Conservation (phyloP, 2,113 vertebrate genomes). For the Oriolus oriolus region DNA sequence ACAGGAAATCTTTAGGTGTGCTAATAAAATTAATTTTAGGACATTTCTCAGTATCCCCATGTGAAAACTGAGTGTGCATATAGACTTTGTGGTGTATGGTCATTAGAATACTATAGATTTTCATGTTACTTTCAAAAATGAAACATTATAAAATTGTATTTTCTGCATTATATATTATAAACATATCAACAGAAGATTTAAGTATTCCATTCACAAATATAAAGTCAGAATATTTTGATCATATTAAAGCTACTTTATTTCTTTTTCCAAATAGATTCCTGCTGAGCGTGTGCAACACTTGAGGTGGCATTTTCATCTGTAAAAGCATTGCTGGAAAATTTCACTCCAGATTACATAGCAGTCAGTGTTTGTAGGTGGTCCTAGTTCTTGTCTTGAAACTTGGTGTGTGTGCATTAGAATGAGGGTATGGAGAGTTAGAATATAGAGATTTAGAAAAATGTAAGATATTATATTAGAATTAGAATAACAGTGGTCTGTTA, state of each 20-base stretch:
- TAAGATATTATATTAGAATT: not conserved
- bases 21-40: constrained; percentile 50
- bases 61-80: constrained; percentile 23
- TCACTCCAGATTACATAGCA: not conserved
- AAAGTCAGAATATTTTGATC: not conserved
- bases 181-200: not conserved
- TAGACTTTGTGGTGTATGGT: not conserved
- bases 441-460: not conserved
- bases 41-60: constrained; percentile 6
- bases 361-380: not conserved
- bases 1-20: not conserved
- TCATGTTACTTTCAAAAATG: not conserved
- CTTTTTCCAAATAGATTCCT: not conserved
- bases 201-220: not conserved
- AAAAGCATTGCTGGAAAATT: not conserved
- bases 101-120: constrained; percentile 23
- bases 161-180: not conserved
- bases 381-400: not conserved
- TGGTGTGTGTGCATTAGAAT: not conserved
- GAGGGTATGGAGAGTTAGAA: not conserved
- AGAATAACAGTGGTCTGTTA: not conserved
- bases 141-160: not conserved
- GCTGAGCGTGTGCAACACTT: not conserved
- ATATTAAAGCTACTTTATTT: not conserved
- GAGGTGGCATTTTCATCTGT: not conserved